These are phyloP conservation scores for Pygmarrhopalites habei DNA, from an alignment of 1,140 invertebrate genomes.

Conservation along the genomic window DNA sequence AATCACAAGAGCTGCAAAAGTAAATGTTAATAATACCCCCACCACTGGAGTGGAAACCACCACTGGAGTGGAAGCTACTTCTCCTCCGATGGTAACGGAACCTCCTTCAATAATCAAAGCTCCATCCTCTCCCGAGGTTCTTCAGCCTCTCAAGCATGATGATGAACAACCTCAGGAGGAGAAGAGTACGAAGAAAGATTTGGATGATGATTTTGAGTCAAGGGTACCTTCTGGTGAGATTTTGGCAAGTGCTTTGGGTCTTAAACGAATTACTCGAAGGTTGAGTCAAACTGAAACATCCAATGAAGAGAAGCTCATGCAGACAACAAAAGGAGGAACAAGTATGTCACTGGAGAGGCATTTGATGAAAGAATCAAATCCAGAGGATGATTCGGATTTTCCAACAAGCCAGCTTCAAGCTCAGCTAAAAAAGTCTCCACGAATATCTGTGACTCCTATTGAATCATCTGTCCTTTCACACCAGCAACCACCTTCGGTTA, in stretches of 20 bases:
- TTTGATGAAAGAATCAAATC: background rate
- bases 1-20: constrained; percentile 11
- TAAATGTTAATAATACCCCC: too few species aligned
- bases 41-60: background rate
- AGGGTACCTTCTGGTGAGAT: constrained; percentile 26
- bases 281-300: constrained; percentile 8
- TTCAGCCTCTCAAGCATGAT: background rate
- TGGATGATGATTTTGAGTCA: constrained; percentile 11
- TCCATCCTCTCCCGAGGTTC: background rate
- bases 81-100: background rate
- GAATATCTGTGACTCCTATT: background rate
- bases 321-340: background rate
- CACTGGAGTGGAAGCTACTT: background rate
- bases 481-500: background rate
- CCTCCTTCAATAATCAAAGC: background rate
- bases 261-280: constrained; percentile 16
- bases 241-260: constrained; percentile 25
- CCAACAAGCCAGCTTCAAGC: background rate
- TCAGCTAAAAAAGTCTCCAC: background rate
- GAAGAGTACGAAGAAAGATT: constrained; percentile 22
- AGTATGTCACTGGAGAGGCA: constrained; percentile 1
- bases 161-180: background rate
- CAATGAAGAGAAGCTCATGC: background rate
- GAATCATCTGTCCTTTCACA: background rate
- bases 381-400: background rate